A percentile compares a stretch with the other conserved stretches of the same genome.
phyloP scores from a whole-genome alignment of 2,113 vertebrate genomes.

The Reinhardtius hippoglossoides region DNA sequence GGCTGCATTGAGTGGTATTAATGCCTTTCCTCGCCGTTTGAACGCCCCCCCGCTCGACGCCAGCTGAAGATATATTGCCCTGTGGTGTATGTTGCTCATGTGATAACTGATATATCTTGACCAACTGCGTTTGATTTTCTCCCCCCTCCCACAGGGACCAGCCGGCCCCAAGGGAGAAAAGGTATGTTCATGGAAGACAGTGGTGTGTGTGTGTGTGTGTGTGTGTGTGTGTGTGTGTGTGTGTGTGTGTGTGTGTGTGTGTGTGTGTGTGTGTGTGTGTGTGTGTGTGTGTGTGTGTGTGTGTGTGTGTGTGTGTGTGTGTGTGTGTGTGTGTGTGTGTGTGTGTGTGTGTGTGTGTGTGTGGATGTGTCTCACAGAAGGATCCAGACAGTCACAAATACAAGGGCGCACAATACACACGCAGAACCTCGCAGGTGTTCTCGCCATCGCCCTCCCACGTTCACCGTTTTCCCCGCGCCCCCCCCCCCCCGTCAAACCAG shows the following conservation, averaged over 20 bases:
- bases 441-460: conserved; percentile 22
- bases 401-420: not conserved
- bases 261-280: not conserved
- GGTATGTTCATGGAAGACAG: conserved; percentile 79
- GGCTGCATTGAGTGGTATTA: conserved; percentile 27
- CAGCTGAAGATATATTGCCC: conserved; percentile 17
- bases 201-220: not conserved
- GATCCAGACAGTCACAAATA: not conserved
- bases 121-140: conserved; percentile 64
- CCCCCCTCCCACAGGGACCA: conserved; percentile 84
- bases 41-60: conserved; percentile 17
- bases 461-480: conserved; percentile 14
- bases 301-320: not conserved
- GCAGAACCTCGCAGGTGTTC: conserved; percentile 32
- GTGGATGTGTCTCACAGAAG: conserved; percentile 7
- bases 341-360: too few relatives aligned
- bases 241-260: not conserved
- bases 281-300: too few relatives aligned
- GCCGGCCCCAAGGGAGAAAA: conserved; percentile 94
- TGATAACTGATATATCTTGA: conserved; percentile 56
- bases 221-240: not conserved
- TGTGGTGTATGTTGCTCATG: conserved; percentile 37
- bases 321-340: too few relatives aligned
- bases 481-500: conserved; percentile 36
- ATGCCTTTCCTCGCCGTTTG: conserved; percentile 9